phyloP scores from a whole-genome alignment of 2,113 vertebrate genomes.

The Silurus meridionalis region DNA sequence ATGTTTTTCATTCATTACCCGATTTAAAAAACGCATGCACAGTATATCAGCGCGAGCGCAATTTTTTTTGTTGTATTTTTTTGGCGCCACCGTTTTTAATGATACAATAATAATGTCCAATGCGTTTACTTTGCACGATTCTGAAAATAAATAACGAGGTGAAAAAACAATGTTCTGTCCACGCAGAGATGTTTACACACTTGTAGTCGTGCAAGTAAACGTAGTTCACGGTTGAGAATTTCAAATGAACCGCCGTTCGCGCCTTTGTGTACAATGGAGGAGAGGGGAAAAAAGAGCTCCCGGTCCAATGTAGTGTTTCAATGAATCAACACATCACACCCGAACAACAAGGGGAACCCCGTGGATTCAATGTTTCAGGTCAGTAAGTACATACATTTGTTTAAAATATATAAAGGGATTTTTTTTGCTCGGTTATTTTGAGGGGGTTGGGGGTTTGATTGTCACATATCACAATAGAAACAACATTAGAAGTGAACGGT shows the following conservation, averaged over 20 bases:
- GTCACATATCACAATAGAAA: constrained; percentile 9
- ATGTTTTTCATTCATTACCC: not conserved
- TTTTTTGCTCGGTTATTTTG: not conserved
- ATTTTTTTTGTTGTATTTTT: constrained; percentile 49
- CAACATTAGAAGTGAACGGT: not conserved
- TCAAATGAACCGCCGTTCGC: constrained; percentile 75
- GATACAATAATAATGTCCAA: too few species aligned
- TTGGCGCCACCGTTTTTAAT: constrained; percentile 72
- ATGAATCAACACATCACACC: not conserved
- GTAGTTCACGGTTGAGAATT: constrained; percentile 50
- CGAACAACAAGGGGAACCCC: constrained; percentile 18
- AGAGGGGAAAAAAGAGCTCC: constrained; percentile 67
- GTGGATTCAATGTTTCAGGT: not conserved
- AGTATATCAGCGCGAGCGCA: not conserved
- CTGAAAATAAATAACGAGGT: not conserved
- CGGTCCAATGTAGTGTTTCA: constrained; percentile 48
- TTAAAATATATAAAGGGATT: not conserved
- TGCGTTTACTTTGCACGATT: not conserved
- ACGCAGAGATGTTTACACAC: not conserved
- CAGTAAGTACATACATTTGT: not conserved
- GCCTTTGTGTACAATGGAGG: constrained; percentile 75
- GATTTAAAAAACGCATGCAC: not conserved
- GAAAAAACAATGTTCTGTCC: too few species aligned
- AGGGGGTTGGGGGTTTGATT: not conserved
- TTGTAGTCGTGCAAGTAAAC: not conserved